Percentiles rank a stretch among this genome's conserved stretches.
These are phyloP conservation scores for Cyaniris semiargus DNA, from an alignment of 2,888 invertebrate genomes.

Conservation along the genomic window DNA sequence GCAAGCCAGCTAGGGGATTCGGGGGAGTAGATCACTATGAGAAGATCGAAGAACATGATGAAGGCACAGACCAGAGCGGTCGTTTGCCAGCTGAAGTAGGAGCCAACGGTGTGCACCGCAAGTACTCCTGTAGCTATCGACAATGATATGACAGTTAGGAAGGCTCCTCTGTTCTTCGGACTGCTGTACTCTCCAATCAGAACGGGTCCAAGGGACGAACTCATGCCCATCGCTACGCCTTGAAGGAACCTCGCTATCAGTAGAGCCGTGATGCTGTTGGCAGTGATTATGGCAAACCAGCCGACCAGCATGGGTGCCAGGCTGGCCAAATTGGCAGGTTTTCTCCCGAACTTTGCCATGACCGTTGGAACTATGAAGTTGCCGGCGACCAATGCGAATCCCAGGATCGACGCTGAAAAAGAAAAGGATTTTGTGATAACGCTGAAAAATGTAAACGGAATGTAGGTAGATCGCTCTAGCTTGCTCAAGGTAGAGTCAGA, in stretches of 20 bases:
- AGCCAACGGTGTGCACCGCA: constrained; percentile 81
- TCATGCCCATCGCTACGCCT: constrained; percentile 76
- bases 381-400: constrained; percentile 57
- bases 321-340: constrained; percentile 68
- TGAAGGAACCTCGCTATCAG: constrained; percentile 60
- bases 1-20: constrained; percentile 85
- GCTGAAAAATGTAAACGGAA: no score
- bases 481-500: no score
- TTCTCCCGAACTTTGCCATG: constrained; percentile 79
- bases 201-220: constrained; percentile 69
- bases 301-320: constrained; percentile 71
- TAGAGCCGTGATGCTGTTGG: constrained; percentile 56
- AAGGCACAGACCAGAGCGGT: constrained; percentile 72
- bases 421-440: constrained; percentile 24
- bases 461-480: no score
- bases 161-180: constrained; percentile 80
- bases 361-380: constrained; percentile 61
- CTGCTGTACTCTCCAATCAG: constrained; percentile 79
- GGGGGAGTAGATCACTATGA: constrained; percentile 65
- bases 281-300: constrained; percentile 73
- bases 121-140: constrained; percentile 81
- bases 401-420: constrained; percentile 61
- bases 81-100: constrained; percentile 76
- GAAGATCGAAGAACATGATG: constrained; percentile 68
- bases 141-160: constrained; percentile 81